These are phyloP conservation scores for Styela clava DNA, from an alignment of 23 tunicate genomes.

Conservation along the genomic window DNA sequence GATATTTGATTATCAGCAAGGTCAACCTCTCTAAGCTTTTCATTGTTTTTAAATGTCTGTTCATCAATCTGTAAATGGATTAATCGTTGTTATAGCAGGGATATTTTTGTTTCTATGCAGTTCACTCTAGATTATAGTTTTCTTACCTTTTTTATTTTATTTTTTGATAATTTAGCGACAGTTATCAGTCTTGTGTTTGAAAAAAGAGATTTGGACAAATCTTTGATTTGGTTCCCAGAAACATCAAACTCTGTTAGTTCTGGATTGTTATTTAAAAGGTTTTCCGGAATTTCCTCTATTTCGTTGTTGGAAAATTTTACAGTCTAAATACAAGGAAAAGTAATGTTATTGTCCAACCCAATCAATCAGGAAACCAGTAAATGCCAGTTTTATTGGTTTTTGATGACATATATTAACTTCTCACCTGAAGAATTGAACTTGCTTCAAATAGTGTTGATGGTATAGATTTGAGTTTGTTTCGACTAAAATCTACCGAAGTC, in stretches of 20 bases:
- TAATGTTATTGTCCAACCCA: too few relatives aligned
- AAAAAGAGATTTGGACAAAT: conserved; percentile 20
- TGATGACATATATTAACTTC: too few relatives aligned
- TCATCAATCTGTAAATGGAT: conserved; percentile 19
- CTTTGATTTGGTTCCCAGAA: conserved; percentile 25
- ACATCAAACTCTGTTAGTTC: conserved; percentile 31
- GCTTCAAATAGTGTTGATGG: conserved; percentile 38
- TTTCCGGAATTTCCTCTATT: conserved; percentile 35
- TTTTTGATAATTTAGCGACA: conserved; percentile 26
- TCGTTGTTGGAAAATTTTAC: conserved; percentile 41
- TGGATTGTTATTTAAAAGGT: conserved; percentile 42
- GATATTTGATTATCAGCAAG: conserved; percentile 17
- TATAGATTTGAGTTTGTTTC: conserved; percentile 33
- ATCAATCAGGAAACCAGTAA: too few relatives aligned
- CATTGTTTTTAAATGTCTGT: conserved; percentile 29
- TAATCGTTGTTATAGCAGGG: background rate
- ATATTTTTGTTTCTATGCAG: background rate
- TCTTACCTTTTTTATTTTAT: conserved; percentile 35
- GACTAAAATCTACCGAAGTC: conserved; percentile 64
- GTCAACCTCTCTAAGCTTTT: conserved; percentile 27
- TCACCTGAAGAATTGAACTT: conserved; percentile 56
- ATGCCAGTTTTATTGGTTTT: too few relatives aligned
- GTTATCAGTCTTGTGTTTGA: conserved; percentile 24
- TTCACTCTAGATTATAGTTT: conserved; percentile 3
- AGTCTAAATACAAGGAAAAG: too few relatives aligned